Base-by-base conservation (phyloP, 1,140 invertebrate genomes). In the Trachymyrmex cornetzi region DNA sequence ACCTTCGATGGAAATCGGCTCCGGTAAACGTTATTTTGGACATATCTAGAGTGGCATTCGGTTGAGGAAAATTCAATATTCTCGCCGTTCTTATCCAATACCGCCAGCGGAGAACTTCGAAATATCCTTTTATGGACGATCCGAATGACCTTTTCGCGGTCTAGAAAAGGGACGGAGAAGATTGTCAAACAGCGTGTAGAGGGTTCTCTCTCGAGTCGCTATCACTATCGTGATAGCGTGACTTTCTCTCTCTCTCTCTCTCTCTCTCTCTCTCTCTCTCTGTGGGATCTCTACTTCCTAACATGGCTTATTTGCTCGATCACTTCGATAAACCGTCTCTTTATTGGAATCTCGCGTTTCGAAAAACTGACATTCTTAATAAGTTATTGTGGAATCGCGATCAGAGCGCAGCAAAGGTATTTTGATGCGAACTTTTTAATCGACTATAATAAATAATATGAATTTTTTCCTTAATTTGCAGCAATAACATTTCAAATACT, bases 111-210 rank as follows among this genome's bases (percentile, higher is more conserved):
- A 44, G 38, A 74, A 82, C 53, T 74, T 82, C 22, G 80, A 82
- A 75, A 75, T 75, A 75, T 84, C 69, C 80, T 84, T 75, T 84
- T 75, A 74, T 84, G 55, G 69, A 14, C 72, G 30, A 57, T 30
- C 22, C 55, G 57, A 61, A 74, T 74, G 53, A 71, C 67, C 38
- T 74, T 55, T 22, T 59, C 53, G 24, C 55, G 55, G 12, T n/a
- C 44, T 27, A 75, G 38, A 27, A 75, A 30, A 55, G 44, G 1
- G 16, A 44, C 34, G 24, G 55, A n/a, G 61, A 48, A 9, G 77
- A 66, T 80, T 48, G 48, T 84, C 80, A 84, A 84, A 84, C 67
- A 30, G 19, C 59, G 5, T 27, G 38, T 48, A 30, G 27, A 30
- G 27, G 14, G 22, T 81, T 19, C 7, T 71, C 50, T 61, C 38